Evolutionary conservation across 2,113 vertebrate genomes (phyloP).

Genomic region (Syrrhaptes paradoxus): DNA sequence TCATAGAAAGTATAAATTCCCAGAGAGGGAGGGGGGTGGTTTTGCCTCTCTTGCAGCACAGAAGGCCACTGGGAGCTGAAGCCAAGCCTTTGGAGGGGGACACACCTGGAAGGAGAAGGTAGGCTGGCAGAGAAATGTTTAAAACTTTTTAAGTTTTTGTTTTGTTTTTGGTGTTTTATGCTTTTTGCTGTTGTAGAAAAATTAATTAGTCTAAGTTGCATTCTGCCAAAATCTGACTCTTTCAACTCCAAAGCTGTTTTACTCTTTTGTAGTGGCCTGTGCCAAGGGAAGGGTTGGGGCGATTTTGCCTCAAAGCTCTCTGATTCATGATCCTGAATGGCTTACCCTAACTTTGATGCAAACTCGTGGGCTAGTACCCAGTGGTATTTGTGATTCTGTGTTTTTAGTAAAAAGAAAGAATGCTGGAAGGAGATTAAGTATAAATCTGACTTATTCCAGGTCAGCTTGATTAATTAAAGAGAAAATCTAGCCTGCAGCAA

Average conservation of each 20-base stretch:
- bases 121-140: rapidly evolving
- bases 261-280: neutral
- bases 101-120: rapidly evolving
- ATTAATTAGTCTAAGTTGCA: neutral
- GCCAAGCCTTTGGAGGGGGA: neutral
- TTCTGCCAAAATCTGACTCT: neutral
- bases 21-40: rapidly evolving
- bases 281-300: neutral
- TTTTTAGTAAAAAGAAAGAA: neutral
- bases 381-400: neutral
- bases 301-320: neutral
- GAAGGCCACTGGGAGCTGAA: neutral
- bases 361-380: neutral
- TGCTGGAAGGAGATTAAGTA: neutral
- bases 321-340: neutral
- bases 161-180: neutral
- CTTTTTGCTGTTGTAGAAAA: neutral
- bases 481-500: neutral
- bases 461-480: constrained; percentile 40
- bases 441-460: neutral
- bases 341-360: neutral
- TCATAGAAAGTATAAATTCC: neutral
- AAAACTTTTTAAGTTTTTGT: rapidly evolving
- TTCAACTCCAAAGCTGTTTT: neutral
- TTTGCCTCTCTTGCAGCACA: neutral